Evolutionary conservation across 2,888 invertebrate species (phyloP), one percentile per base, ranked within the genome.

Genomic region (Mesoligia furuncula): DNA sequence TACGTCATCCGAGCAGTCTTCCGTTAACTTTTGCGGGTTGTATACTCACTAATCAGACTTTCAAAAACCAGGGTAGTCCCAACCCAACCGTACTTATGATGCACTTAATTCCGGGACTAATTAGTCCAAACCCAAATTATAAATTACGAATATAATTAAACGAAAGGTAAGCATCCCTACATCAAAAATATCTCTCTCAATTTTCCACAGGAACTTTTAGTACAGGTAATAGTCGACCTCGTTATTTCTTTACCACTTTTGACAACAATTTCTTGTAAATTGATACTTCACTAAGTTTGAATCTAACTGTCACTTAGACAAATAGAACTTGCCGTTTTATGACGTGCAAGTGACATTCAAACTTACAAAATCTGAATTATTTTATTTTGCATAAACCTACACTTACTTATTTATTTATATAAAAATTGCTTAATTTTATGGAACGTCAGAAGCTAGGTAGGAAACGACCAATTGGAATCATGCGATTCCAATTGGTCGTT

Each of bases 121-220:
- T 75, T 77, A 67, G 59, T 42, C 59, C n/a, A 76, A 57, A 39
- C 17, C 39, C 31, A 31, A 77, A 76, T 76, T 59, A 39, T 39
- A 48, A 70, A 45, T 74, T 70, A 74, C n/a, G 67, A 77, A 76
- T 75, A 65, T 61, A 76, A 77, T 76, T 76, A 76, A 76, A 66
- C 2, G 27, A n/a, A 42, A 75, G 39, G 66, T 66, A 48, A 57
- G 36, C 45, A n/a, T 57, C 68, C 68, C 73, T 31, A 66, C 48
- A 48, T 66, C 69, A 57, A 69, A 77, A 54, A 51, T 54, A 6
- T 42, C 39, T 48, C 36, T 9, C 15, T 69, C 17, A 73, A 62
- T 57, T 65, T 57, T 31, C 57, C 36, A 39, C 36, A 20, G 17
- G 9, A 39, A 48, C 36, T 2, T 57, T 69, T 39, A 36, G 11